Evolutionary conservation across 2,113 vertebrate genomes (phyloP), one percentile per base, ranked within the genome.

Genomic region (Halichoeres trimaculatus): DNA sequence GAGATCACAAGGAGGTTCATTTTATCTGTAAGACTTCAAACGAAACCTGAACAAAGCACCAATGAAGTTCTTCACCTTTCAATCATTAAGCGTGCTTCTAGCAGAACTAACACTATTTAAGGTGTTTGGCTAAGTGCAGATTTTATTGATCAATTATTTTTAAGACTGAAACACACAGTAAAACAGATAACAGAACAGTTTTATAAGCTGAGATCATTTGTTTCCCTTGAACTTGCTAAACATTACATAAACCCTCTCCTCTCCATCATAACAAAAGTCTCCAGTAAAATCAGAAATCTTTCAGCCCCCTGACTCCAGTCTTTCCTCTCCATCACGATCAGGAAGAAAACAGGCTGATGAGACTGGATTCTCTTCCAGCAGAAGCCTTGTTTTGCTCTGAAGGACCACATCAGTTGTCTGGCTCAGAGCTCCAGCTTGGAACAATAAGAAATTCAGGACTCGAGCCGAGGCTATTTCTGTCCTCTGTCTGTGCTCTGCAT

Each of bases 401-500:
- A 63, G 55, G 77, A 67, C 26, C 52, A 76, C 68, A 72, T 74
- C 51, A 68, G 56, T 67, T 53, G 76, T 72, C 61, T 71, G 61
- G 60, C 71, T 81, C 57, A 52, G 76, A 59, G 50, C 63, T 59
- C 68, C 66, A 8, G 1, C 7, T 59, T 64, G 34, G 61, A 85
- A 80, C 69, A 68, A 81, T 61, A 71, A 65, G 59, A 70, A 61
- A 80, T 70, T 76, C 79, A 86, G 55, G 51, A 65, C 62, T 24
- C 34, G 57, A 67, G 77, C 55, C 10, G 38, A 4, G 76, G 59
- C 62, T 79, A 80, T 84, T 87, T 88, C 75, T 74, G 84, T 84
- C 74, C 67, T 83, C 48, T 81, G 64, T 76, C 55, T 80, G 66
- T 65, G 75, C 70, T 57, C 40, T 70, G 38, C 79, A 70, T 80